These are phyloP conservation scores for Centruroides vittatus DNA, from an alignment of 1,140 invertebrate genomes.

Conservation along the genomic window DNA sequence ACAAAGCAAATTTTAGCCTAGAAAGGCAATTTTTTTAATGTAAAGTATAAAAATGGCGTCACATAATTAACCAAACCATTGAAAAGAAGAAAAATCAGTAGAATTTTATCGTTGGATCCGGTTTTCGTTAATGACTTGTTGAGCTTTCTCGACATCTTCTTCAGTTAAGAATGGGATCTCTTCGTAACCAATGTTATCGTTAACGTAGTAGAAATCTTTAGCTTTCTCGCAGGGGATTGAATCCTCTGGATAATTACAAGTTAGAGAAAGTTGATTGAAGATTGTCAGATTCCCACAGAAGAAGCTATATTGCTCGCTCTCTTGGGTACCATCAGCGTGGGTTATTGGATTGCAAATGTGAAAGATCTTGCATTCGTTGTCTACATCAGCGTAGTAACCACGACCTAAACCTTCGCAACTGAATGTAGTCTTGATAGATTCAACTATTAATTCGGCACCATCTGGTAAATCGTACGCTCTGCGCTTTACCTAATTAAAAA, in stretches of 20 bases:
- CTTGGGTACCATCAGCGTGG: constrained; percentile 17
- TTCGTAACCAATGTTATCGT: neutral
- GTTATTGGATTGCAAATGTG: constrained; percentile 62
- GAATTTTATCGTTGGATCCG: no score
- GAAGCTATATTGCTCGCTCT: constrained; percentile 18
- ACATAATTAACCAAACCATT: no score
- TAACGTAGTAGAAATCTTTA: constrained; percentile 22
- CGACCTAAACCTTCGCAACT: constrained; percentile 21
- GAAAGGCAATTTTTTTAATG: no score
- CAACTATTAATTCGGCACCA: constrained; percentile 18
- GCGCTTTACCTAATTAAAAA: neutral
- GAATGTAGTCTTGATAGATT: constrained; percentile 18
- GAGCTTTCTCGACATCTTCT: neutral
- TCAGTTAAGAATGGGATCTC: neutral
- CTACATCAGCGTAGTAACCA: constrained; percentile 56
- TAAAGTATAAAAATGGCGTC: no score
- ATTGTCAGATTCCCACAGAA: constrained; percentile 17
- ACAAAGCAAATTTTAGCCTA: no score
- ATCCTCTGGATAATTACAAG: constrained; percentile 24
- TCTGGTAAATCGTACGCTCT: constrained; percentile 15
- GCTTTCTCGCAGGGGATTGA: constrained; percentile 31
- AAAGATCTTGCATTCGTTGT: constrained; percentile 74
- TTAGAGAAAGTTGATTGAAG: constrained; percentile 22
- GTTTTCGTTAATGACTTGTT: neutral
- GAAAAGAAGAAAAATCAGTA: no score